Percentiles rank a stretch among this genome's conserved stretches.
Conservation (phyloP, 2,888 invertebrate species). For the Spodoptera picta region DNA sequence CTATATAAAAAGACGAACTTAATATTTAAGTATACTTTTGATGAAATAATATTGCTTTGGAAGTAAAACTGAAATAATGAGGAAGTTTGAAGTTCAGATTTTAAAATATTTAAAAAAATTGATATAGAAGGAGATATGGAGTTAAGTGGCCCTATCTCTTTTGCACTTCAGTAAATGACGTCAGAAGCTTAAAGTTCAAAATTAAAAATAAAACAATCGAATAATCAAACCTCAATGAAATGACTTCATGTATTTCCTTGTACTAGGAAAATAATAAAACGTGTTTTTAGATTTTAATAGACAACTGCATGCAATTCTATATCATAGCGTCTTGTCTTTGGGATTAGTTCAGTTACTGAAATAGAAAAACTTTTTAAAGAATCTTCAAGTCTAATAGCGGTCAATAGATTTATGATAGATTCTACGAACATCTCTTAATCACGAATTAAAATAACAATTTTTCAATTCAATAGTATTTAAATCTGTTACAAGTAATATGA, state of each 20-base stretch:
- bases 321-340: slow-evolving; percentile 12
- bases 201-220: background rate
- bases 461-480: slow-evolving; percentile 12
- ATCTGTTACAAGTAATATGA: slow-evolving; percentile 5
- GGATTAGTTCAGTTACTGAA: slow-evolving; percentile 19
- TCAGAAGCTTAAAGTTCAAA: no score
- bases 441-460: slow-evolving; percentile 13
- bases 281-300: background rate
- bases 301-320: slow-evolving; percentile 9
- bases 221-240: background rate
- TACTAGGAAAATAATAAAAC: no score
- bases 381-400: slow-evolving; percentile 24
- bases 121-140: no score
- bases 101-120: no score
- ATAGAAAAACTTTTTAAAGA: slow-evolving; percentile 5
- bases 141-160: no score
- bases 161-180: no score
- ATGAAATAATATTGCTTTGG: slow-evolving; percentile 11
- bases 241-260: no score
- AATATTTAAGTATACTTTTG: background rate
- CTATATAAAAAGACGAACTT: background rate
- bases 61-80: no score
- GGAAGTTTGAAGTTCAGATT: no score
- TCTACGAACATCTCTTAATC: slow-evolving; percentile 3
- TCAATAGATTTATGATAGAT: slow-evolving; percentile 31